A percentile compares a stretch with the other conserved stretches of the same genome.
Conservation (phyloP, 1,140 invertebrate genomes). For the Samia ricini region DNA sequence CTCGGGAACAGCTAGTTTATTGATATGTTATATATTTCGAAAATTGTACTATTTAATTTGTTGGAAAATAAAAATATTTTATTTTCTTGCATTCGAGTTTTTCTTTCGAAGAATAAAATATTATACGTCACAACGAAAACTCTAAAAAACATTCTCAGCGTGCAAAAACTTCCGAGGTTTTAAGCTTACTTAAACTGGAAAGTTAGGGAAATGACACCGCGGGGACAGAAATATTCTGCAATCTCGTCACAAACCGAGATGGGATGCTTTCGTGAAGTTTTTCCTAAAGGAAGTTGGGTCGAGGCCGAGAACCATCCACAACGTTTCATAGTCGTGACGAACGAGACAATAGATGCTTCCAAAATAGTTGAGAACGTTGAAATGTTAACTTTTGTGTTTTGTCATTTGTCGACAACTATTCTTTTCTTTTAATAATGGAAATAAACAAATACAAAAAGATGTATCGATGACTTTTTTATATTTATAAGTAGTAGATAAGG, state of each 20-base stretch:
- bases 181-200: slow-evolving; percentile 56
- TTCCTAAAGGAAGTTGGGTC: slow-evolving; percentile 39
- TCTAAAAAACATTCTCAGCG: slow-evolving; percentile 30
- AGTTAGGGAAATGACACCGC: slow-evolving; percentile 61
- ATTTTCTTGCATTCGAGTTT: no score
- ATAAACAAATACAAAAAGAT: not conserved
- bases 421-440: not conserved
- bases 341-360: slow-evolving; percentile 34
- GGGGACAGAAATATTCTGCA: slow-evolving; percentile 58
- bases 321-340: slow-evolving; percentile 27
- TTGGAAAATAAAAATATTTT: no score
- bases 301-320: slow-evolving; percentile 24
- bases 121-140: slow-evolving; percentile 29
- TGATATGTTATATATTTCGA: no score
- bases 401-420: slow-evolving; percentile 14
- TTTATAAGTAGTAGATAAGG: no score
- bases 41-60: no score
- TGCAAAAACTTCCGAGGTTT: slow-evolving; percentile 51
- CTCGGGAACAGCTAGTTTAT: no score
- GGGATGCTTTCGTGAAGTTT: slow-evolving; percentile 45
- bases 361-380: slow-evolving; percentile 27
- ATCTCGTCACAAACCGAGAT: slow-evolving; percentile 47
- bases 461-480: no score
- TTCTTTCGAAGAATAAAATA: slow-evolving; percentile 28
- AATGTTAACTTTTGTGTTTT: slow-evolving; percentile 34